Evolutionary conservation across 2,113 vertebrate species (phyloP).

Genomic region (Stictonetta naevosa): DNA sequence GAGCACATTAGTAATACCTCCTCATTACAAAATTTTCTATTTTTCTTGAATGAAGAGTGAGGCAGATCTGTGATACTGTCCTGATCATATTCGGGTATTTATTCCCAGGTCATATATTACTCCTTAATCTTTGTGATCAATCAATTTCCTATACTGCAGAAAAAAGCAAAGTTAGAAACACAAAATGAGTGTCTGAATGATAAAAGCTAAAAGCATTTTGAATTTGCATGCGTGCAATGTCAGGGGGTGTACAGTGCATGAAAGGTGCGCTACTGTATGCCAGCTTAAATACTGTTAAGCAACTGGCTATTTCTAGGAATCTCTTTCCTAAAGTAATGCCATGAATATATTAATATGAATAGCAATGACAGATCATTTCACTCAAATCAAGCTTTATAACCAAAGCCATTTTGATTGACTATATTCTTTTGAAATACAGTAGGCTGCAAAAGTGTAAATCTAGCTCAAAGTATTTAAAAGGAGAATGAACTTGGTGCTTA

Average conservation of each 20-base stretch:
- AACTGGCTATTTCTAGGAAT: neutral
- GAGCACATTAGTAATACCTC: neutral
- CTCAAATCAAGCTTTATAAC: neutral
- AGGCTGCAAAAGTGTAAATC: neutral
- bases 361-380: neutral
- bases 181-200: neutral
- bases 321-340: neutral
- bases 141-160: neutral
- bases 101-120: neutral
- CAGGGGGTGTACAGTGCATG: neutral
- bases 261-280: neutral
- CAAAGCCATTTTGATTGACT: neutral
- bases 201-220: neutral
- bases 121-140: neutral
- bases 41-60: neutral
- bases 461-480: neutral
- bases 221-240: neutral
- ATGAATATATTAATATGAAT: neutral
- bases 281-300: neutral
- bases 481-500: neutral
- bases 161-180: neutral
- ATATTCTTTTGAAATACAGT: neutral
- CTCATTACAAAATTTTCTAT: neutral
- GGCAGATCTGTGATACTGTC: neutral
- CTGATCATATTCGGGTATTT: neutral